These are phyloP conservation scores for Zaprionus ghesquierei DNA, from an alignment of 1,140 invertebrate genomes.

Conservation along the genomic window DNA sequence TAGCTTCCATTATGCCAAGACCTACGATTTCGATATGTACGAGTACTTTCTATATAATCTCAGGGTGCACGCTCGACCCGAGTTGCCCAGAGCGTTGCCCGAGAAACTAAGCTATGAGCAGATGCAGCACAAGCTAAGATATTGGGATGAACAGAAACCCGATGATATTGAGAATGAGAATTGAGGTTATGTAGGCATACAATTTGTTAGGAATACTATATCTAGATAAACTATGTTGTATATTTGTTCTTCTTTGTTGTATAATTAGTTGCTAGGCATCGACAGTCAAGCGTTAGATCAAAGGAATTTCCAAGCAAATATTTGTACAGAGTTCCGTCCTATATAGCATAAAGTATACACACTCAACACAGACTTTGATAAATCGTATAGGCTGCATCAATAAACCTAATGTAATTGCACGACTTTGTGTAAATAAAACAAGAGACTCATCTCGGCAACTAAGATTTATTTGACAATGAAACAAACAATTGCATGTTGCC, in stretches of 20 bases:
- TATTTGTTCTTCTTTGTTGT: not conserved
- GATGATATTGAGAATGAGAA: conserved; percentile 21
- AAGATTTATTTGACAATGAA: conserved; percentile 70
- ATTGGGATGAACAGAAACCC: conserved; percentile 41
- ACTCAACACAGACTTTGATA: conserved; percentile 25
- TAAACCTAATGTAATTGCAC: conserved; percentile 73
- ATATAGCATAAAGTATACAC: not conserved
- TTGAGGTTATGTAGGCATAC: not conserved
- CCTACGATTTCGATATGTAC: conserved; percentile 92
- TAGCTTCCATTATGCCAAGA: conserved; percentile 94
- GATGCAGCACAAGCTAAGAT: conserved; percentile 54
- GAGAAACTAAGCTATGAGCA: conserved; percentile 15
- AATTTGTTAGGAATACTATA: not conserved
- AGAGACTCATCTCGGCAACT: conserved; percentile 35
- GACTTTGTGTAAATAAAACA: conserved; percentile 74
- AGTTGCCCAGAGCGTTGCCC: conserved; percentile 11
- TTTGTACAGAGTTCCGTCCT: not conserved
- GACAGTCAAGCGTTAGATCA: not conserved
- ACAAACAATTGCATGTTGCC: conserved; percentile 62
- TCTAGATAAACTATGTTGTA: not conserved
- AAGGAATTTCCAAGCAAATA: not conserved
- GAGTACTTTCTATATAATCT: conserved; percentile 95
- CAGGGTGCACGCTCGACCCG: conserved; percentile 88
- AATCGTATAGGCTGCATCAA: conserved; percentile 30
- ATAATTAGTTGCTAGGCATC: not conserved